Evolutionary conservation across 1,140 invertebrate species (phyloP).

Genomic region (Saccostrea echinata): DNA sequence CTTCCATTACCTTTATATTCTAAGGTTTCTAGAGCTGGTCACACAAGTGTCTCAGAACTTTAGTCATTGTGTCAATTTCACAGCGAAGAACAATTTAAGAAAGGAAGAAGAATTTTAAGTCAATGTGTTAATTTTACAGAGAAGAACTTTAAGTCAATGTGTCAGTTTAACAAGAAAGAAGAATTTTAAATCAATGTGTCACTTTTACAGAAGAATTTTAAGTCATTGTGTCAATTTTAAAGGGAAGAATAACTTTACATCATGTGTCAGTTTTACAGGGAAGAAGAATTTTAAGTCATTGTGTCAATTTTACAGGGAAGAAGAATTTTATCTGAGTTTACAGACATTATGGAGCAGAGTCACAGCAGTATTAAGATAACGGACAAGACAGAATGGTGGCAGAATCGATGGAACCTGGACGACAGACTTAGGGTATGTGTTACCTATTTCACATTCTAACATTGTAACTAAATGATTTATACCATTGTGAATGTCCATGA

Average conservation of each 20-base stretch:
- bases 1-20: no score
- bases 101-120: no score
- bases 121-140: constrained; percentile 60
- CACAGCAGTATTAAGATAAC: constrained; percentile 57
- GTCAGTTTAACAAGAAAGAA: constrained; percentile 58
- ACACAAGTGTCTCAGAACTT: no score
- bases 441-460: no score
- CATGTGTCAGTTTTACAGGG: constrained; percentile 61
- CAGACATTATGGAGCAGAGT: constrained; percentile 58
- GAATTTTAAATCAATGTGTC: constrained; percentile 56
- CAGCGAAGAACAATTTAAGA: constrained; percentile 65
- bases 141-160: no score
- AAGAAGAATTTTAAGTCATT: background rate
- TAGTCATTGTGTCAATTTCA: background rate
- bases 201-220: constrained; percentile 55
- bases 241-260: constrained; percentile 65
- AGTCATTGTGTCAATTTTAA: constrained; percentile 38
- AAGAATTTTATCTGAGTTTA: constrained; percentile 62
- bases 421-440: constrained; percentile 20
- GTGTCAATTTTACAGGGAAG: constrained; percentile 59
- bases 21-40: no score
- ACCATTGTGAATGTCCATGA: no score
- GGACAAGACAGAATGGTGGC: constrained; percentile 69
- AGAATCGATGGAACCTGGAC: constrained; percentile 58
- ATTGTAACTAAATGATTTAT: no score